A percentile compares a stretch with the other conserved stretches of the same genome.
Conservation (phyloP, 2,113 vertebrate genomes). For the Indri indri region DNA sequence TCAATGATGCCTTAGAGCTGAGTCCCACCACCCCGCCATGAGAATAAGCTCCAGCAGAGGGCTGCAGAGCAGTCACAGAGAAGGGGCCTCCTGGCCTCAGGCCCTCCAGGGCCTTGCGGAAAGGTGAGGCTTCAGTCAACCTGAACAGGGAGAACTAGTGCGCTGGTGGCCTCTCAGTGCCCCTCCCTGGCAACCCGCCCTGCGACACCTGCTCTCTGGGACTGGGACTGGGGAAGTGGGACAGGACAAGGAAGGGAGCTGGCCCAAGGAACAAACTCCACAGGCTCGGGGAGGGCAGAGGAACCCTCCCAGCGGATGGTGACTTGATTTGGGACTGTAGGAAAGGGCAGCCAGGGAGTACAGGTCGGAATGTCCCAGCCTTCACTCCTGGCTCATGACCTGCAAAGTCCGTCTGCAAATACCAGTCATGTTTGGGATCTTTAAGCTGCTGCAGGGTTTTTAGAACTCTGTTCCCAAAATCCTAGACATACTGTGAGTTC, state of each 20-base stretch:
- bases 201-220: not conserved
- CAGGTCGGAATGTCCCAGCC: not conserved
- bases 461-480: not conserved
- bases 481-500: not conserved
- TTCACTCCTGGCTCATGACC: not conserved
- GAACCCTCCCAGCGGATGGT: not conserved
- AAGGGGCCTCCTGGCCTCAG: not conserved
- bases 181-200: not conserved
- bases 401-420: not conserved
- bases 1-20: not conserved
- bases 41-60: not conserved
- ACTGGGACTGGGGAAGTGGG: not conserved
- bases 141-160: not conserved
- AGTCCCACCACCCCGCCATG: no score
- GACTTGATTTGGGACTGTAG: not conserved
- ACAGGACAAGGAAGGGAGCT: not conserved
- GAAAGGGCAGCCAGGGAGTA: not conserved
- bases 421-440: not conserved
- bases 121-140: not conserved
- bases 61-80: not conserved
- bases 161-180: not conserved
- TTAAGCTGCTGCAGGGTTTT: not conserved
- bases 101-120: fast-evolving
- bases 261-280: not conserved
- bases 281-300: fast-evolving